Evolutionary conservation across 2,888 invertebrate species (phyloP).

Genomic region (Ptychoptera albimana): DNA sequence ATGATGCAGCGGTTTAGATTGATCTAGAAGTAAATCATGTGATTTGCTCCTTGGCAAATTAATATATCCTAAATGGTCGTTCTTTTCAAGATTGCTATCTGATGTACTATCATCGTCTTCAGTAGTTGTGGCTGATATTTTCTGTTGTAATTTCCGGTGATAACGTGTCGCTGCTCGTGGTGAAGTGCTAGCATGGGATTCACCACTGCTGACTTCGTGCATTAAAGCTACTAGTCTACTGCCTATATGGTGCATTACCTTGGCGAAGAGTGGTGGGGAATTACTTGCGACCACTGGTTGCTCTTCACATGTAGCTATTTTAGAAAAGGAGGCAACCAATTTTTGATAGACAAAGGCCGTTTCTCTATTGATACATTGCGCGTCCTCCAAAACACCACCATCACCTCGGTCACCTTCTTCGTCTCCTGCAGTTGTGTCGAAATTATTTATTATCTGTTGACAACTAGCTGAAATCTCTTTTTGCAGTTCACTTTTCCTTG

Average conservation of each 20-base stretch:
- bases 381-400: conserved; percentile 32
- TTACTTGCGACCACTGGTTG: conserved; percentile 38
- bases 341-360: conserved; percentile 79
- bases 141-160: conserved; percentile 39
- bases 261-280: conserved; percentile 73
- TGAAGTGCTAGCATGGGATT: conserved; percentile 42
- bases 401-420: conserved; percentile 38
- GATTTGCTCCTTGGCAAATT: conserved; percentile 64
- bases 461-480: conserved; percentile 80
- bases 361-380: conserved; percentile 44
- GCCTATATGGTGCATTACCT: conserved; percentile 86
- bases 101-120: conserved; percentile 41
- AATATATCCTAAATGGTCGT: conserved; percentile 29
- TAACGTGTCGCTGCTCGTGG: conserved; percentile 39
- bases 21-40: conserved; percentile 59
- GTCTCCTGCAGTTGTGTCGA: conserved; percentile 45
- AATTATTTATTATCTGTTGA: conserved; percentile 74
- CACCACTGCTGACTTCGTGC: conserved; percentile 79
- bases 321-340: conserved; percentile 67
- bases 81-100: conserved; percentile 33
- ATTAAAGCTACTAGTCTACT: conserved; percentile 72
- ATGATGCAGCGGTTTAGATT: conserved; percentile 31
- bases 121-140: conserved; percentile 33
- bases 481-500: conserved; percentile 51
- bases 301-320: conserved; percentile 44